Conservation (phyloP, 2,888 invertebrate species). For the Amiota communis region DNA sequence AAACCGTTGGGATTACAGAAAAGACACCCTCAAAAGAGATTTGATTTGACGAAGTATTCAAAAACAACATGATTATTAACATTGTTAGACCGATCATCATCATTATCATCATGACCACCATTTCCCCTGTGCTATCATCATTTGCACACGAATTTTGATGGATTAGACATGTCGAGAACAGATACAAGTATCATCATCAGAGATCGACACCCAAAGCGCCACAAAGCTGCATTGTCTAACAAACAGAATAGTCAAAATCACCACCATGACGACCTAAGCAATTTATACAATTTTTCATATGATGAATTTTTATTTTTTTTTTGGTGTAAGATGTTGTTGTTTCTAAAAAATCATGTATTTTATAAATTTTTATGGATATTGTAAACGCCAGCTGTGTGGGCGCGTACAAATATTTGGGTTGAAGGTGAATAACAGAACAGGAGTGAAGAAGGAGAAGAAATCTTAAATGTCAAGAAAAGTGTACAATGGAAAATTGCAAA, state of each 20-base stretch:
- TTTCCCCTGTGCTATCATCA: slow-evolving; percentile 16
- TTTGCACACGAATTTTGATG: slow-evolving; percentile 53
- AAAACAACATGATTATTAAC: background rate
- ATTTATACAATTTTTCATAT: slow-evolving; percentile 40
- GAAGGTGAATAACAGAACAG: background rate
- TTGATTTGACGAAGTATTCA: background rate
- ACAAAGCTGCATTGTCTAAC: slow-evolving; percentile 30
- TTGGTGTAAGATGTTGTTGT: slow-evolving; percentile 4
- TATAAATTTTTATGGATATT: slow-evolving; percentile 56
- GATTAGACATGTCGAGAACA: slow-evolving; percentile 51
- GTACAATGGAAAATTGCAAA: background rate
- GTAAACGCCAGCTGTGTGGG: slow-evolving; percentile 54
- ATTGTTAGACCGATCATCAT: background rate
- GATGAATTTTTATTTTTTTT: background rate
- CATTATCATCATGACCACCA: slow-evolving; percentile 22
- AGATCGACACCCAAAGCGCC: slow-evolving; percentile 23
- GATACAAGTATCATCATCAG: background rate
- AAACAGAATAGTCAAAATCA: slow-evolving; percentile 12
- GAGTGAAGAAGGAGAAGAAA: background rate
- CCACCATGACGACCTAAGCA: background rate
- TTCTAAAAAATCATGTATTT: slow-evolving; percentile 42
- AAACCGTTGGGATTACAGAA: slow-evolving; percentile 32
- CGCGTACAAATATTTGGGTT: slow-evolving; percentile 40
- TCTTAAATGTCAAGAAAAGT: background rate
- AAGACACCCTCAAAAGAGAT: slow-evolving; percentile 4